Conservation (phyloP, 2,797 vertebrate genomes). For the Okamejei kenojei region DNA sequence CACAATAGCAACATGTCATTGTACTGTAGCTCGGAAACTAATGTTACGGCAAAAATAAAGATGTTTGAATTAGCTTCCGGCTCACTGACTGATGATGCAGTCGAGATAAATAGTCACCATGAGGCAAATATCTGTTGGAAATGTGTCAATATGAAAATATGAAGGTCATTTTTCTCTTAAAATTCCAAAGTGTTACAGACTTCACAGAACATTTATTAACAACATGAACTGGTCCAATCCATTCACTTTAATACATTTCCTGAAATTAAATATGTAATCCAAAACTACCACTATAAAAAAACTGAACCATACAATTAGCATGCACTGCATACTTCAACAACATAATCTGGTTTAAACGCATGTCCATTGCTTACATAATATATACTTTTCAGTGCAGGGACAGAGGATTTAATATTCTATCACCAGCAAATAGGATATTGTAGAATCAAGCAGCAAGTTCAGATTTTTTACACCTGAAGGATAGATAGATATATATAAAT, state of each 20-base stretch:
- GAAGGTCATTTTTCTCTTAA: neutral
- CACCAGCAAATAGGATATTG: neutral
- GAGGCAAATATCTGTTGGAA: neutral
- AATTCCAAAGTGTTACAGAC: neutral
- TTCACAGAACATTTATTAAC: neutral
- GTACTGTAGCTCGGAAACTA: neutral
- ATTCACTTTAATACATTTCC: slow-evolving; percentile 1
- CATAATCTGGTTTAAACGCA: neutral
- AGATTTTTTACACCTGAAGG: too few species aligned
- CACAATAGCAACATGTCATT: neutral
- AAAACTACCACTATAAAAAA: neutral
- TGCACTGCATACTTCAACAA: neutral
- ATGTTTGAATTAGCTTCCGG: neutral
- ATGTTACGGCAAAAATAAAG: neutral
- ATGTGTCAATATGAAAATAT: neutral
- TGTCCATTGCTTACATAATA: neutral
- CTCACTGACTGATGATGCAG: neutral
- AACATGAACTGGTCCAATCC: neutral
- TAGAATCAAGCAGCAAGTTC: neutral
- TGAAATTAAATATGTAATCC: slow-evolving; percentile 19
- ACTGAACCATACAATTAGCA: neutral
- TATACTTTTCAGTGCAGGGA: neutral
- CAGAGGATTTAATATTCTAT: neutral
- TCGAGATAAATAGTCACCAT: neutral
- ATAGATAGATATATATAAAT: too few species aligned